Percentiles rank a stretch among this genome's conserved stretches.
These are phyloP conservation scores for Psittacara wagleri DNA, from an alignment of 2,113 vertebrate genomes.

Conservation along the genomic window DNA sequence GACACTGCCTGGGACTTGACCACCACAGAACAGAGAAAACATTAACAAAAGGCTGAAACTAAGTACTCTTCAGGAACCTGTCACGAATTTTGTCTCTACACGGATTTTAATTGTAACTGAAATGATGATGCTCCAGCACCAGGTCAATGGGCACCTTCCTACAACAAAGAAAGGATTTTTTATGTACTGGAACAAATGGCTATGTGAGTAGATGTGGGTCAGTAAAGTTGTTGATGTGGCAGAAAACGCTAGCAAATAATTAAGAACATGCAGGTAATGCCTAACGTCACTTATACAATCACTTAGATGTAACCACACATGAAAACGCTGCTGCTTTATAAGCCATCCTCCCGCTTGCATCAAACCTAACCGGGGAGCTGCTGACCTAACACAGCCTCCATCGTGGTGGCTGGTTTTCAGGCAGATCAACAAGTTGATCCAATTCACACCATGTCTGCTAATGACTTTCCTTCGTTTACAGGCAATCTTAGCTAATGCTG, in stretches of 20 bases:
- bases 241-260: background rate
- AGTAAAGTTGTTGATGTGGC: background rate
- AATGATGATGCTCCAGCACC: background rate
- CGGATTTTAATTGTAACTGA: background rate
- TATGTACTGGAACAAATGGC: background rate
- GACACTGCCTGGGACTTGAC: background rate
- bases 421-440: background rate
- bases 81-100: background rate
- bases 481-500: background rate
- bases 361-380: fast-evolving
- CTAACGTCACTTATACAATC: background rate
- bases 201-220: background rate
- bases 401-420: fast-evolving
- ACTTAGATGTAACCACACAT: background rate
- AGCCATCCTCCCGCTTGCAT: background rate
- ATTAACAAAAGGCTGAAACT: background rate
- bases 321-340: background rate
- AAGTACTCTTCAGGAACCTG: background rate
- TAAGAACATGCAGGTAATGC: background rate
- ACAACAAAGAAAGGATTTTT: background rate
- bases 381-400: fast-evolving
- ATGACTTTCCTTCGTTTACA: background rate
- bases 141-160: background rate
- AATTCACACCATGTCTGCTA: background rate
- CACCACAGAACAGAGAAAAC: background rate